These are phyloP conservation scores for Lepidocyrtinus sp. DNA, from an alignment of 2,888 invertebrate species.

Conservation along the genomic window DNA sequence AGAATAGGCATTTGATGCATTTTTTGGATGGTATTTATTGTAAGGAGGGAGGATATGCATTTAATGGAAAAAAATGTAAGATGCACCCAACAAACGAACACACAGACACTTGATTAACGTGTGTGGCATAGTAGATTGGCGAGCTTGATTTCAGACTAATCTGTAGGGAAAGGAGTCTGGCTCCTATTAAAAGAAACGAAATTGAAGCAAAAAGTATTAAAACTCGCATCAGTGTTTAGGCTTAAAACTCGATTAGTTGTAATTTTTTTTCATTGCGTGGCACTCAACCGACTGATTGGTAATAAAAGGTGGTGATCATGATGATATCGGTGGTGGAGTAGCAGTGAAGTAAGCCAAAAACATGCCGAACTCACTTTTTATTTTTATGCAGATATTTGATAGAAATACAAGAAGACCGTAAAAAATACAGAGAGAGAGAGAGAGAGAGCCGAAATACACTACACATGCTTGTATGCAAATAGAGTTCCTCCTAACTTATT, in stretches of 20 bases:
- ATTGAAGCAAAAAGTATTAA: not conserved
- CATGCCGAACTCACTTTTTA: not conserved
- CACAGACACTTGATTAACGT: not conserved
- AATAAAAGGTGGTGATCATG: constrained; percentile 3
- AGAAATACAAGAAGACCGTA: too few relatives aligned
- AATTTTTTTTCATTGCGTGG: not conserved
- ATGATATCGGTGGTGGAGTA: constrained; percentile 21
- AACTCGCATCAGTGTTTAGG: not conserved
- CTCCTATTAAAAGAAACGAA: not conserved
- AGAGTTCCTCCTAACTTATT: constrained; percentile 25
- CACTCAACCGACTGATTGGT: not conserved
- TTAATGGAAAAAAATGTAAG: not conserved
- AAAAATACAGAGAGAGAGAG: not conserved
- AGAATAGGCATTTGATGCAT: not conserved
- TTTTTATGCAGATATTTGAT: too few relatives aligned
- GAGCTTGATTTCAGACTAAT: not conserved
- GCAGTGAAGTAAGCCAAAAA: constrained; percentile 49
- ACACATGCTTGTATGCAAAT: not conserved
- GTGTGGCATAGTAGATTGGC: not conserved
- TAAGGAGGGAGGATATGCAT: not conserved
- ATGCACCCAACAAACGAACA: not conserved
- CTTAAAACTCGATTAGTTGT: not conserved
- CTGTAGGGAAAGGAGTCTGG: not conserved
- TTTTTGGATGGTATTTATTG: not conserved
- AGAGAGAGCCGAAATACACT: not conserved